Evolutionary conservation across 2,113 vertebrate species (phyloP), one percentile per base, ranked within the genome.

Genomic region (Cyprinodon brontotheroides): DNA sequence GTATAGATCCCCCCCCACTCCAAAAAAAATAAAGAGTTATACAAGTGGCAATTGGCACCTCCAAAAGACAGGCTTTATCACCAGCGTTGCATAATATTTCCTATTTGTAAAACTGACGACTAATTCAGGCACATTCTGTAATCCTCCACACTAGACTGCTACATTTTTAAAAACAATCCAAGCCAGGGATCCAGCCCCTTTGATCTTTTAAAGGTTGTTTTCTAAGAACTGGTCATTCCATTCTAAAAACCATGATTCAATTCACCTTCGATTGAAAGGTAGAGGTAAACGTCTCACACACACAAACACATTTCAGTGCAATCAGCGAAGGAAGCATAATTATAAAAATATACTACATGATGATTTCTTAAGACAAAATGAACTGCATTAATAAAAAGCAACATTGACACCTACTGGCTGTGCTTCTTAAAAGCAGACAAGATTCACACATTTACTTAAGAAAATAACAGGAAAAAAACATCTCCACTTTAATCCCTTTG

Each of bases 31-130:
- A 29, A 29, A 29, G 29, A 29, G 29, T 29, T 29, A 76, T 73
- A 85, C 61, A 82, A 29, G 79, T 82, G 47, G 74, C 75, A 69
- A 84, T 89, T 93, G 94, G 93, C 94, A 94, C 93, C 89, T 89
- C 47, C 67, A 60, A 66, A 71, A 89, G 47, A 78, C 66, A 81
- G 63, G 64, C 64, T 60, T 87, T 22, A 83, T 83, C 53, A 45
- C 29, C 63, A 70, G 72, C 63, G 71, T 73, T 77, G 78, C 75
- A 80, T 78, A 70, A 83, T 75, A 77, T 81, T 85, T 77, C 79
- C 71, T 72, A 63, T 85, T 79, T 57, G 65, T 80, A 72, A 70
- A 77, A 82, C 38, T 62, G 39, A 83, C 48, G 12, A 14, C 66
- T 53, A 61, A 72, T 85, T 87, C 72, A 91, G 86, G 90, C 87